Evolutionary conservation across 1,140 invertebrate species (phyloP), one percentile per base, ranked within the genome.

Genomic region (Sminthurides bifidus): DNA sequence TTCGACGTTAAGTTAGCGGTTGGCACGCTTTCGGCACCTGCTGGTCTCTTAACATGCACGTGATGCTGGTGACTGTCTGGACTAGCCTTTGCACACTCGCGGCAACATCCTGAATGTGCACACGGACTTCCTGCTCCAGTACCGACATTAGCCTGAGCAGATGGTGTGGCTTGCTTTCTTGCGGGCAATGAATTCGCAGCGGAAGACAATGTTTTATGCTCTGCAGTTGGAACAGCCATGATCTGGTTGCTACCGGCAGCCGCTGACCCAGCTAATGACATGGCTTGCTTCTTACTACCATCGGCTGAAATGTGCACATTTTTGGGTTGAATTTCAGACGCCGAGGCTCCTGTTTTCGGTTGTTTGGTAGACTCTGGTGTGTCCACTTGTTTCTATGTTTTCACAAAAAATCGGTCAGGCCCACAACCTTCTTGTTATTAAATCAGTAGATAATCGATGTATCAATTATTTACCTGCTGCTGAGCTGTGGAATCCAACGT

Each of bases 11-110:
- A n/a, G n/a, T n/a, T n/a, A n/a, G n/a, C n/a, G n/a, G n/a, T n/a
- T n/a, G n/a, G n/a, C n/a, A n/a, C n/a, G n/a, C n/a, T n/a, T 27
- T 65, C 68, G 15, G 69, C 64, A 50, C 68, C 66, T 50, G 66
- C 67, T 50, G 68, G 67, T 60, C 66, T 40, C 26, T 59, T 63
- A 2, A 63, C 61, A 46, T 59, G 43, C 15, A 56, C 56, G 35
- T 59, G 61, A 14, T 38, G 46, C 38, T 48, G 53, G 23, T 46
- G 43, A 48, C 53, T 19, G 26, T 48, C 46, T 2, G 50, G 26
- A 35, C 29, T 50, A 43, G 65, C 30, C 45, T 56, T 53, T 58
- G 61, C 52, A 64, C 66, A 53, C 55, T 57, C 40, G 53, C 57
- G 12, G 52, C 60, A 50, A 55, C 23, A 27, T 46, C 51, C 38